phyloP scores from a whole-genome alignment of 2,888 invertebrate genomes.

The Tiliacea aurago region DNA sequence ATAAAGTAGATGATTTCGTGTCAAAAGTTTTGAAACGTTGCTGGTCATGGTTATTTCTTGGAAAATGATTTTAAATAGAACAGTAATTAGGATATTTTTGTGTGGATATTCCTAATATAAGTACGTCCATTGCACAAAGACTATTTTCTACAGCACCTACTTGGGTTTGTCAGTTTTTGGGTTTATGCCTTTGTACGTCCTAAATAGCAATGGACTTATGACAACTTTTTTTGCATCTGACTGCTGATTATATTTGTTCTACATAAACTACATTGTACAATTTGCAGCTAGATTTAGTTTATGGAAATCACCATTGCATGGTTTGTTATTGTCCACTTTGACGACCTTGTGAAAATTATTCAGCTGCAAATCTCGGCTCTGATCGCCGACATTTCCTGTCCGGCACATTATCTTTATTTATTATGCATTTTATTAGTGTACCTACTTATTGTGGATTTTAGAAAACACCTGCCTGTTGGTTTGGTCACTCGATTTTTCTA shows the following conservation, averaged over 20 bases:
- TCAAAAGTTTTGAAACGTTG: slow-evolving; percentile 54
- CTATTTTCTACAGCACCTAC: no score
- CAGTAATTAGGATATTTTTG: neutral
- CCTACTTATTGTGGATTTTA: neutral
- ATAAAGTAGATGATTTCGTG: slow-evolving; percentile 49
- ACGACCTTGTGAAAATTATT: slow-evolving; percentile 55
- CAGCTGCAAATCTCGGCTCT: slow-evolving; percentile 46
- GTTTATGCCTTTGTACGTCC: no score
- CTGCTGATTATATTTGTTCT: neutral
- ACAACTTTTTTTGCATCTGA: neutral
- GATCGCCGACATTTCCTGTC: slow-evolving; percentile 46
- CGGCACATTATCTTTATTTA: neutral
- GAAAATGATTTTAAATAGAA: neutral
- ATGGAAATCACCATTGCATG: slow-evolving; percentile 40
- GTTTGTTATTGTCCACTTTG: slow-evolving; percentile 18
- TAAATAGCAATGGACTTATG: no score
- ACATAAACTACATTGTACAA: slow-evolving; percentile 2
- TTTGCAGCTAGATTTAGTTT: slow-evolving; percentile 11
- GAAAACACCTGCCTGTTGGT: neutral
- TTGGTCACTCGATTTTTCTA: neutral
- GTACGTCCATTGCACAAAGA: no score
- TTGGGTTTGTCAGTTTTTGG: no score
- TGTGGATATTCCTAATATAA: no score
- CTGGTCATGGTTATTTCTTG: slow-evolving; percentile 5
- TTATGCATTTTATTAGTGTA: slow-evolving; percentile 18